A percentile compares a stretch with the other conserved stretches of the same genome.
Evolutionary conservation across 2,113 vertebrate species (phyloP).

Genomic region (Zonotrichia leucophrys): DNA sequence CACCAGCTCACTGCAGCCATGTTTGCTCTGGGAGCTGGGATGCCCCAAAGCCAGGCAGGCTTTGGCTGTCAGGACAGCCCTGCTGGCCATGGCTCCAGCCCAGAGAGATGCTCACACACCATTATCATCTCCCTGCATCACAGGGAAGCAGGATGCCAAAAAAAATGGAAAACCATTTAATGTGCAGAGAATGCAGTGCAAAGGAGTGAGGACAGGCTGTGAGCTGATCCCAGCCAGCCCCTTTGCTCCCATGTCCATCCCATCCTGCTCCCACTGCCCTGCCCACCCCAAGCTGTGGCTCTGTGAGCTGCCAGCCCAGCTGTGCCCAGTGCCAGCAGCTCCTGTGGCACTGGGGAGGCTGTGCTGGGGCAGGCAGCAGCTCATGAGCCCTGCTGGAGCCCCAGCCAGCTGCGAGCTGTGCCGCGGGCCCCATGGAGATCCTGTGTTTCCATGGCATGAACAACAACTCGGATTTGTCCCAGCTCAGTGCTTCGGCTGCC

Average conservation of each 20-base stretch:
- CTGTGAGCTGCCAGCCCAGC: not conserved
- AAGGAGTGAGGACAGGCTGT: not conserved
- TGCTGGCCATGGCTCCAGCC: no score
- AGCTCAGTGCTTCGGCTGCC: not conserved
- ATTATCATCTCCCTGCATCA: no score
- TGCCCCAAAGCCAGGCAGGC: no score
- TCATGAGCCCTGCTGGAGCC: not conserved
- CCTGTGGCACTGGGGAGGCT: not conserved
- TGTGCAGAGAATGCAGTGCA: accelerated
- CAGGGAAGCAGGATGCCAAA: not conserved
- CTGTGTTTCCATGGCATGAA: accelerated
- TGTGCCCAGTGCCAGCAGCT: not conserved
- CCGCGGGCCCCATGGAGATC: not conserved
- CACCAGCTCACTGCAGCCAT: no score
- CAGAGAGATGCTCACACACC: no score
- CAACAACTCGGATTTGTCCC: not conserved
- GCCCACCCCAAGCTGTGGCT: accelerated
- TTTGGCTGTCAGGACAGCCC: no score
- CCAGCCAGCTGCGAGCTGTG: accelerated
- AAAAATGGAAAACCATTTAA: not conserved
- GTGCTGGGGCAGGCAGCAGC: not conserved
- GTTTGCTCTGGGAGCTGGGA: no score
- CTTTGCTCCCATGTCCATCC: not conserved
- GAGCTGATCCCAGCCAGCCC: not conserved
- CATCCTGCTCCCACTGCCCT: accelerated